phyloP scores from a whole-genome alignment of 2,797 vertebrate species.

The Epinephelus awoara region DNA sequence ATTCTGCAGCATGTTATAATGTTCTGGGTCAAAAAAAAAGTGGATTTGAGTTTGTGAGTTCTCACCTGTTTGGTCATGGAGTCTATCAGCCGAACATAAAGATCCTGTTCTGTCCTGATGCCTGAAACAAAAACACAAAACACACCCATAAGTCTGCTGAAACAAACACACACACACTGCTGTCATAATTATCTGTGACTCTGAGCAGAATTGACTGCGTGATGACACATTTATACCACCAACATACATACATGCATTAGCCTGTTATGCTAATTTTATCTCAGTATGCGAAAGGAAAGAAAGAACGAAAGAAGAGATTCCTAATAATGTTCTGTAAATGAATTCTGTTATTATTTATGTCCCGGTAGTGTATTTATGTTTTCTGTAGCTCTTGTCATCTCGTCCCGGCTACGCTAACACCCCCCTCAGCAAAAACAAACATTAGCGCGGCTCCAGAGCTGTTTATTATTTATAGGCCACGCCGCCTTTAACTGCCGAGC shows the following conservation, averaged over 20 bases:
- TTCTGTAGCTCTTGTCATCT: constrained; percentile 68
- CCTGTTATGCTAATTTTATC: constrained; percentile 53
- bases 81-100: constrained; percentile 94
- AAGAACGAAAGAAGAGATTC: constrained; percentile 31
- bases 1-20: too few relatives aligned
- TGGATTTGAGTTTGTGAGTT: too few relatives aligned
- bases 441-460: constrained; percentile 66
- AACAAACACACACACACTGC: constrained; percentile 11
- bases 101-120: constrained; percentile 94
- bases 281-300: constrained; percentile 4
- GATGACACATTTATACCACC: constrained; percentile 16
- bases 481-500: constrained; percentile 61
- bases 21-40: too few relatives aligned
- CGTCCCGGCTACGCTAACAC: constrained; percentile 45
- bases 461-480: constrained; percentile 82
- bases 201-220: neutral
- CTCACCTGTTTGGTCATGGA: constrained; percentile 97
- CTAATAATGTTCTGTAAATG: constrained; percentile 63
- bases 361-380: constrained; percentile 67
- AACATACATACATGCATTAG: constrained; percentile 27
- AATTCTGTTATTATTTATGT: constrained; percentile 69
- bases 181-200: neutral
- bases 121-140: constrained; percentile 79
- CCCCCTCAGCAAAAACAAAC: constrained; percentile 78
- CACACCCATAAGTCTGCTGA: neutral